Percentiles rank a stretch among this genome's conserved stretches.
These are phyloP conservation scores for Actinia equina DNA, from an alignment of 64 coral and sea anemone species.

Conservation along the genomic window DNA sequence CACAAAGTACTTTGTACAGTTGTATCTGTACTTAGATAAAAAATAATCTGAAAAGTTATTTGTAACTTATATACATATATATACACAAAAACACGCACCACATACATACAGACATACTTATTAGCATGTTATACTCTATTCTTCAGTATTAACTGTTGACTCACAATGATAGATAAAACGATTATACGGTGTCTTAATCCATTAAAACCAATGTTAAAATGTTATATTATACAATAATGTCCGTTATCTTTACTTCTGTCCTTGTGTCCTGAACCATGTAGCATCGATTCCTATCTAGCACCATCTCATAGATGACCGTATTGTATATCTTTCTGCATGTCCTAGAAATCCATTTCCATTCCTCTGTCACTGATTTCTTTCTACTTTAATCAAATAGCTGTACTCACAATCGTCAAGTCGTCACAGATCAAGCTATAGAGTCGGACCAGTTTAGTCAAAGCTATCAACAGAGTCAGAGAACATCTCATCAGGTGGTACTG, in stretches of 20 bases:
- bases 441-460: not conserved
- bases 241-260: not conserved
- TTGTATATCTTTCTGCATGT: not conserved
- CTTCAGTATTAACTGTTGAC: not conserved
- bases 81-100: not conserved
- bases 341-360: not conserved
- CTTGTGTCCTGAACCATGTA: not conserved
- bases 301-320: not conserved
- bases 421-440: not conserved
- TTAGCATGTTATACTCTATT: not conserved
- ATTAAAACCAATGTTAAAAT: slow-evolving; percentile 5
- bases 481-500: slow-evolving; percentile 28
- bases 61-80: not conserved
- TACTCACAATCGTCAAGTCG: not conserved
- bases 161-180: not conserved
- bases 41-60: not conserved
- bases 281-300: not conserved
- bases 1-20: not conserved
- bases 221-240: not conserved
- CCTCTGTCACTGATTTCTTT: not conserved
- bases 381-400: not conserved
- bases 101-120: not conserved
- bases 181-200: not conserved
- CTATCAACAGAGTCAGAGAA: slow-evolving; percentile 3
- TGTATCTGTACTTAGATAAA: not conserved